A percentile compares a stretch with the other conserved stretches of the same genome.
Evolutionary conservation across 2,888 invertebrate species (phyloP).

Genomic region (Callimorpha dominula): DNA sequence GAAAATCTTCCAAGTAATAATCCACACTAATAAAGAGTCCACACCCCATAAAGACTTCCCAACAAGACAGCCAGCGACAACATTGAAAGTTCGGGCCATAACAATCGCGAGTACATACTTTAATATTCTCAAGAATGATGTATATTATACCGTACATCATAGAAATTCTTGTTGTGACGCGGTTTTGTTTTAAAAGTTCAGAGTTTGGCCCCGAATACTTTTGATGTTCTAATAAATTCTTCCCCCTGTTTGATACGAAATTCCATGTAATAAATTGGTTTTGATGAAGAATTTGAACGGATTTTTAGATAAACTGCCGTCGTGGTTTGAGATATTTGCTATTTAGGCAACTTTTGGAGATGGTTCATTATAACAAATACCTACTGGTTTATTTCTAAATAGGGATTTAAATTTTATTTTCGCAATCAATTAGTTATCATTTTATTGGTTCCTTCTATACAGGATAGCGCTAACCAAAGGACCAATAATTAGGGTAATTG

Average conservation of each 20-base stretch:
- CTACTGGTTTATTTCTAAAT: not conserved
- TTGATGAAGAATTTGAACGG: slow-evolving; percentile 19
- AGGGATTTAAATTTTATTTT: not conserved
- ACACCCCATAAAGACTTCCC: not conserved
- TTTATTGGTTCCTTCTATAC: too few species aligned
- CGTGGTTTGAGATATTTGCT: slow-evolving; percentile 7
- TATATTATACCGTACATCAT: slow-evolving; percentile 20
- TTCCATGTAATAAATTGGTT: slow-evolving; percentile 20
- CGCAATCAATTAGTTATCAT: not conserved
- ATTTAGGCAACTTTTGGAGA: not conserved
- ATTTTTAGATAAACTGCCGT: not conserved
- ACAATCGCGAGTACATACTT: slow-evolving; percentile 50
- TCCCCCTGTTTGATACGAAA: slow-evolving; percentile 19
- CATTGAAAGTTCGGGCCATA: slow-evolving; percentile 49
- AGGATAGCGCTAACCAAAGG: not conserved
- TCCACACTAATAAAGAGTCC: slow-evolving; percentile 21
- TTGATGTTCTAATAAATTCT: slow-evolving; percentile 32
- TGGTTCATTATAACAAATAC: slow-evolving; percentile 1
- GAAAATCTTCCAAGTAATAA: not conserved
- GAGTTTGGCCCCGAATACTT: slow-evolving; percentile 30
- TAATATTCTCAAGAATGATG: slow-evolving; percentile 40
- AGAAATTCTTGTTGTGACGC: slow-evolving; percentile 24
- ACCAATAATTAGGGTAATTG: not conserved
- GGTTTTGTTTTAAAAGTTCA: slow-evolving; percentile 43
- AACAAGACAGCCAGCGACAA: slow-evolving; percentile 49